Conservation (phyloP, 2,888 invertebrate genomes). For the Rhingia campestris region DNA sequence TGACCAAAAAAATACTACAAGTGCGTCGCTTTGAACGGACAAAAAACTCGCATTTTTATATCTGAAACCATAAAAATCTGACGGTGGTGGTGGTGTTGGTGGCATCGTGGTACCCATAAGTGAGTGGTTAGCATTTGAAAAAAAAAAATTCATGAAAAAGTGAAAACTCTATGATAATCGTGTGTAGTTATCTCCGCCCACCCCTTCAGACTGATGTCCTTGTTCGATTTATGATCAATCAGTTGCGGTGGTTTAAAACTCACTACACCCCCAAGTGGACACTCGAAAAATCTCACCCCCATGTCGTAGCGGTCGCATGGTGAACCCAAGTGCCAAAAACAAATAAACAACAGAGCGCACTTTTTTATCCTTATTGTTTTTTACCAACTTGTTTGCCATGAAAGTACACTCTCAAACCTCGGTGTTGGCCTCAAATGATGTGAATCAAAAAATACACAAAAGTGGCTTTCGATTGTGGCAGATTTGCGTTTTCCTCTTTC, state of each 20-base stretch:
- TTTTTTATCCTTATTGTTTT: conserved; percentile 47
- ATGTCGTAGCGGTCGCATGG: conserved; percentile 52
- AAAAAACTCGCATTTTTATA: conserved; percentile 45
- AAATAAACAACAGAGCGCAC: conserved; percentile 62
- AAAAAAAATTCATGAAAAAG: conserved; percentile 61
- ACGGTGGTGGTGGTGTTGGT: conserved; percentile 4
- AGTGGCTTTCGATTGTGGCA: conserved; percentile 78
- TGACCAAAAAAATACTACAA: conserved; percentile 70
- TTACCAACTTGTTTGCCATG: conserved; percentile 27
- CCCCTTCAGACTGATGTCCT: not conserved
- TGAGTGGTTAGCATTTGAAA: conserved; percentile 71
- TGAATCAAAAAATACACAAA: conserved; percentile 75
- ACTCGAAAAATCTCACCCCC: conserved; percentile 50
- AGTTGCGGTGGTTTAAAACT: conserved; percentile 49
- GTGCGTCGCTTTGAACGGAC: conserved; percentile 39
- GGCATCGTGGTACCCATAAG: conserved; percentile 39
- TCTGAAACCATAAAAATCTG: conserved; percentile 46
- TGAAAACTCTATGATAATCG: conserved; percentile 66
- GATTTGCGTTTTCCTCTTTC: conserved; percentile 75
- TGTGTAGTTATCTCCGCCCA: conserved; percentile 39
- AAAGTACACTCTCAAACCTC: conserved; percentile 60
- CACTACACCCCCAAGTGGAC: conserved; percentile 5
- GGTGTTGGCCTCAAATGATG: conserved; percentile 67
- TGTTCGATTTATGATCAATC: conserved; percentile 66
- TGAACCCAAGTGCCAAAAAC: conserved; percentile 69